These are phyloP conservation scores for Lophotriccus pileatus DNA, from an alignment of 2,797 vertebrate species.

Conservation along the genomic window DNA sequence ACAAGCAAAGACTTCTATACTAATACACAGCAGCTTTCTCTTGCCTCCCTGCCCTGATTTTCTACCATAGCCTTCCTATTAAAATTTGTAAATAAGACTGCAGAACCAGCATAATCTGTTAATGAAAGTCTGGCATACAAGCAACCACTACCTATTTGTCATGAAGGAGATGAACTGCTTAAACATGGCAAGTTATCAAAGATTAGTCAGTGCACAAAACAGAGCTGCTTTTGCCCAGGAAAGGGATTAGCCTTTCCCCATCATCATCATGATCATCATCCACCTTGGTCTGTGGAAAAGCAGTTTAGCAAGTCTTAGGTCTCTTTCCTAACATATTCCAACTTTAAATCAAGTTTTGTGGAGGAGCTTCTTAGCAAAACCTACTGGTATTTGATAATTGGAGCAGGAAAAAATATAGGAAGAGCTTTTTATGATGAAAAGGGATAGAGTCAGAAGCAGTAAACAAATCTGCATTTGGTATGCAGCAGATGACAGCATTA, in stretches of 20 bases:
- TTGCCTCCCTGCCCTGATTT: neutral
- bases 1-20: neutral
- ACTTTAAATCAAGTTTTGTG: neutral
- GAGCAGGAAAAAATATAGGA: neutral
- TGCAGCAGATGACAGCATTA: neutral
- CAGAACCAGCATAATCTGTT: slow-evolving; percentile 4
- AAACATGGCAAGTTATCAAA: slow-evolving; percentile 3
- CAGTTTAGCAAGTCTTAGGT: neutral
- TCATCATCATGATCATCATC: neutral
- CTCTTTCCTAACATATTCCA: neutral
- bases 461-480: neutral
- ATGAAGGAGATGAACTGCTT: slow-evolving; percentile 32
- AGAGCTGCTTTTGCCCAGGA: neutral
- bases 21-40: neutral
- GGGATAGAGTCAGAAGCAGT: neutral
- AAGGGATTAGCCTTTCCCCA: slow-evolving; percentile 25
- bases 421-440: neutral
- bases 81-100: neutral
- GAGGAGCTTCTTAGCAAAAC: neutral
- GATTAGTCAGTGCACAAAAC: slow-evolving; percentile 28
- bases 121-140: neutral
- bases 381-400: neutral
- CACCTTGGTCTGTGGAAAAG: neutral
- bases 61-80: neutral
- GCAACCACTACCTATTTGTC: neutral